A percentile compares a stretch with the other conserved stretches of the same genome.
These are phyloP conservation scores for Prosopocoilus inquinatus DNA, from an alignment of 2,888 invertebrate genomes.

Conservation along the genomic window DNA sequence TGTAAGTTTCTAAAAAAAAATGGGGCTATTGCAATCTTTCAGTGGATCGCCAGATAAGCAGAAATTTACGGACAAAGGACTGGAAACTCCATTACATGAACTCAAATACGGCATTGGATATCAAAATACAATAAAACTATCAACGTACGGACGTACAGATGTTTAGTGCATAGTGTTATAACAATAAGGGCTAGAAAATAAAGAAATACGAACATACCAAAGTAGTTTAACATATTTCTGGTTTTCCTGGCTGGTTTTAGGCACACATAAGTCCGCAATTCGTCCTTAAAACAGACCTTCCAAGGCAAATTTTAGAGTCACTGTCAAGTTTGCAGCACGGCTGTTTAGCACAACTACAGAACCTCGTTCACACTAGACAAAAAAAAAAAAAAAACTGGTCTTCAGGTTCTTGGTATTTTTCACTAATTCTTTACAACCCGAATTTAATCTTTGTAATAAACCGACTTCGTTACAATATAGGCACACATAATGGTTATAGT, in stretches of 20 bases:
- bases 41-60: not conserved
- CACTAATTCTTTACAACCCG: too few species aligned
- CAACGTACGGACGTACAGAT: conserved; percentile 37
- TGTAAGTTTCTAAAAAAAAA: not conserved
- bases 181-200: conserved; percentile 7
- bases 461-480: too few species aligned
- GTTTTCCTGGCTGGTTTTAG: conserved; percentile 12
- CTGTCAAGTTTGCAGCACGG: conserved; percentile 41
- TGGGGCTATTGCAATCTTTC: not conserved
- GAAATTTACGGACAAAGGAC: conserved; percentile 33
- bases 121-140: conserved; percentile 44
- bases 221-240: conserved; percentile 29
- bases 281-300: conserved; percentile 16
- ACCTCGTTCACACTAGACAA: conserved; percentile 44
- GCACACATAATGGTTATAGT: too few species aligned
- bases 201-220: conserved; percentile 29
- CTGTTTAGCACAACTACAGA: conserved; percentile 38
- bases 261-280: conserved; percentile 12
- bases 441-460: too few species aligned
- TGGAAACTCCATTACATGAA: conserved; percentile 40
- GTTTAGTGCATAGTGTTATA: conserved; percentile 27
- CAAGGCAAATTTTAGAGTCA: conserved; percentile 28
- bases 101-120: conserved; percentile 40
- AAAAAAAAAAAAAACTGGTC: conserved; percentile 29
- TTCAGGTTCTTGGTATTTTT: not conserved